phyloP scores from a whole-genome alignment of 2,113 vertebrate genomes.

The Formicarius rufipectus region DNA sequence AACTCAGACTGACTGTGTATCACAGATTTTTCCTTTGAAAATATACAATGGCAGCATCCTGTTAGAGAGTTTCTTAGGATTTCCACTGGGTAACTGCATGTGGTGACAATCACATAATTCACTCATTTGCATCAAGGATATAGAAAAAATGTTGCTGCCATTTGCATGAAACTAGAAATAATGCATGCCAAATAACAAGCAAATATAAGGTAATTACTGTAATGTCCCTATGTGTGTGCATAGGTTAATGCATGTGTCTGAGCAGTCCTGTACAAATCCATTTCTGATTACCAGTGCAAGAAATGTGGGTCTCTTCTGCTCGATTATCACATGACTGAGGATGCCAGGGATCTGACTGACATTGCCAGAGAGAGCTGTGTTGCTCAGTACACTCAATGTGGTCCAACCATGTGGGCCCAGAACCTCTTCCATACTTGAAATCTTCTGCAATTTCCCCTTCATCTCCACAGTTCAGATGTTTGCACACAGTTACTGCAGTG shows the following conservation, averaged over 20 bases:
- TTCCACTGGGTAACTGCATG: neutral
- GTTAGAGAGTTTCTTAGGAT: neutral
- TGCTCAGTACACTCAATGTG: slow-evolving; percentile 25
- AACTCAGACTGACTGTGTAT: neutral
- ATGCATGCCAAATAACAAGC: neutral
- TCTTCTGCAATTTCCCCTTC: neutral
- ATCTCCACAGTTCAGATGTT: slow-evolving; percentile 17
- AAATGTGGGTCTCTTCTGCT: slow-evolving; percentile 58
- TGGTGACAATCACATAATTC: neutral
- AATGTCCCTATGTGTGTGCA: too few species aligned
- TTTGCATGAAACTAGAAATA: neutral
- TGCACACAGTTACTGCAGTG: slow-evolving; percentile 7
- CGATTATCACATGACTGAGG: slow-evolving; percentile 25
- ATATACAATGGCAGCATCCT: neutral
- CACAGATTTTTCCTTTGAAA: neutral
- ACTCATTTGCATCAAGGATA: neutral
- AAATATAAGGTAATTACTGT: neutral
- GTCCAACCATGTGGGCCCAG: slow-evolving; percentile 48
- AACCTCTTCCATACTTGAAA: neutral
- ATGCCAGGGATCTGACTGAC: slow-evolving; percentile 56
- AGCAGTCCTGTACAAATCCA: neutral
- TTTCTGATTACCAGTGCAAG: slow-evolving; percentile 47
- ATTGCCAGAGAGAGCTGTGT: slow-evolving; percentile 37
- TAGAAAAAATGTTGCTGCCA: neutral
- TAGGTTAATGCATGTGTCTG: neutral